Evolutionary conservation across 2,888 invertebrate species (phyloP).

Genomic region (Prosopocoilus inquinatus): DNA sequence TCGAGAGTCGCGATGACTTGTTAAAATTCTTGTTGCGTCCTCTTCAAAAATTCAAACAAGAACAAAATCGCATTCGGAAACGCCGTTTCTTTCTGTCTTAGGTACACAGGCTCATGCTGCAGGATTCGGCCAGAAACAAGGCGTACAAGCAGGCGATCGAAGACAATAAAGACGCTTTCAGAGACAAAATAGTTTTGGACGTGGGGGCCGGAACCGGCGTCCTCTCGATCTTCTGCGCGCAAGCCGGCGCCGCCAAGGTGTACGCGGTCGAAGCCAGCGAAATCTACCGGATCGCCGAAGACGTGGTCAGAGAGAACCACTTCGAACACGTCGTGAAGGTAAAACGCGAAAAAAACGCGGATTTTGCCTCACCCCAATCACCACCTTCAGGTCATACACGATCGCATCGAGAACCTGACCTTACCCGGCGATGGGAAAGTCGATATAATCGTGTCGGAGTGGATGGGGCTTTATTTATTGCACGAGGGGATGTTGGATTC

Average conservation of each 20-base stretch:
- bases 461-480: slow-evolving; percentile 96
- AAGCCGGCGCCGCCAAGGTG: slow-evolving; percentile 86
- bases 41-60: too few species aligned
- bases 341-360: slow-evolving; percentile 13
- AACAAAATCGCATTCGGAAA: too few species aligned
- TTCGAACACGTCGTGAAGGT: slow-evolving; percentile 66
- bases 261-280: slow-evolving; percentile 83
- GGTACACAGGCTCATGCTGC: slow-evolving; percentile 80
- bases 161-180: slow-evolving; percentile 63
- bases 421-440: slow-evolving; percentile 67
- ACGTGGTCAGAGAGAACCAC: slow-evolving; percentile 70
- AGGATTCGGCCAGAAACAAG: slow-evolving; percentile 71
- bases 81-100: slow-evolving; percentile 42
- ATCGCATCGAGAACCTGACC: slow-evolving; percentile 71
- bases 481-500: slow-evolving; percentile 96
- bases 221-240: slow-evolving; percentile 83
- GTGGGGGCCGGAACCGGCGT: slow-evolving; percentile 88
- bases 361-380: neutral
- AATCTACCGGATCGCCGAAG: slow-evolving; percentile 62
- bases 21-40: too few species aligned
- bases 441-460: slow-evolving; percentile 91
- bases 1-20: too few species aligned
- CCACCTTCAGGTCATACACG: slow-evolving; percentile 64
- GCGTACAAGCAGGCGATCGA: slow-evolving; percentile 81
- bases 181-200: slow-evolving; percentile 79